These are phyloP conservation scores for Pyrgus malvae DNA, from an alignment of 2,888 invertebrate genomes.

Conservation along the genomic window DNA sequence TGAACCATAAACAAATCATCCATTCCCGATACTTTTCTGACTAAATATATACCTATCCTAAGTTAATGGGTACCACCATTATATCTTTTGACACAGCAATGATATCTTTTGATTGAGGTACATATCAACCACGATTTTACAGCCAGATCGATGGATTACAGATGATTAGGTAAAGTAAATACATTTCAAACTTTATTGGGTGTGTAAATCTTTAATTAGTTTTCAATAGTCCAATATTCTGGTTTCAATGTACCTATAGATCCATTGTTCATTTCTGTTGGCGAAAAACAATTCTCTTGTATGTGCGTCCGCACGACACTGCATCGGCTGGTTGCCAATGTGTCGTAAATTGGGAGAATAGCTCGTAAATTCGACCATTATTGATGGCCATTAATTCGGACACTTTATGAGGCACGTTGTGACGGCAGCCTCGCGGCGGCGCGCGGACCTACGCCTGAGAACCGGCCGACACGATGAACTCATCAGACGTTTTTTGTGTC, in stretches of 20 bases:
- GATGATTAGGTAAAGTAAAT: too few relatives aligned
- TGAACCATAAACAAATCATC: too few relatives aligned
- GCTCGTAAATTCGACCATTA: slow-evolving; percentile 73
- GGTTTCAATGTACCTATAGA: neutral
- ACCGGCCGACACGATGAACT: neutral
- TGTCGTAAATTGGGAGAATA: slow-evolving; percentile 72
- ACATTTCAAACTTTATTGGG: too few relatives aligned
- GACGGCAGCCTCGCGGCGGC: slow-evolving; percentile 32
- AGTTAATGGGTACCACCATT: too few relatives aligned
- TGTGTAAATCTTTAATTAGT: too few relatives aligned
- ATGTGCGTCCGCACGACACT: slow-evolving; percentile 48
- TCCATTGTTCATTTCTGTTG: slow-evolving; percentile 2
- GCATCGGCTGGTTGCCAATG: slow-evolving; percentile 68
- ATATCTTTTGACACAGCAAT: too few relatives aligned
- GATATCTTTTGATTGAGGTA: too few relatives aligned
- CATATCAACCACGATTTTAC: too few relatives aligned
- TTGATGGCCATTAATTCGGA: slow-evolving; percentile 69
- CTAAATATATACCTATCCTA: too few relatives aligned
- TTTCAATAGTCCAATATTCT: too few relatives aligned
- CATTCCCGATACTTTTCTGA: too few relatives aligned
- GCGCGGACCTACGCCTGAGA: neutral
- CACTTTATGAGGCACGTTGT: slow-evolving; percentile 58
- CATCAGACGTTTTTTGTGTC: neutral
- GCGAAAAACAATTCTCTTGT: slow-evolving; percentile 33
- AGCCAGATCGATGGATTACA: too few relatives aligned